Evolutionary conservation across 2,888 invertebrate species (phyloP).

Genomic region (Drosophila aldrichi): DNA sequence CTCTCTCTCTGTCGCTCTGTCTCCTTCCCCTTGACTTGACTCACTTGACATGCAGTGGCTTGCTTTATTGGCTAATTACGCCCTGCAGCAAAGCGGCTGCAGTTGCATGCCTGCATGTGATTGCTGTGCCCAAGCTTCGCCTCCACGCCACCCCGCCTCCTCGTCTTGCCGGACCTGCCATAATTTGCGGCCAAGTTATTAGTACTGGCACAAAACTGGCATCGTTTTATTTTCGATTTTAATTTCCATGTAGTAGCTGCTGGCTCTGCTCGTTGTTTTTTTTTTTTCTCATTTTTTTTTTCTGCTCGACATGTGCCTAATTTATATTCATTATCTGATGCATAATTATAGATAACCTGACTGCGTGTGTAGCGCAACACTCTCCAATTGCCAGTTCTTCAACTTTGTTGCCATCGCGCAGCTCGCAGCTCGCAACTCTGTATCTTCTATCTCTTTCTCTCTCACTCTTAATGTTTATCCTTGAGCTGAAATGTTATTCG

Average conservation of each 20-base stretch:
- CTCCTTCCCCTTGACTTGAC: constrained; percentile 2
- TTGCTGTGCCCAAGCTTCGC: constrained; percentile 45
- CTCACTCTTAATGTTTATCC: constrained; percentile 34
- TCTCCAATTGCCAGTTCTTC: constrained; percentile 13
- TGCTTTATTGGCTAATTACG: constrained; percentile 79
- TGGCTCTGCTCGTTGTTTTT: constrained; percentile 50
- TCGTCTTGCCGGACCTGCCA: constrained; percentile 50
- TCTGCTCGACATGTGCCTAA: constrained; percentile 69
- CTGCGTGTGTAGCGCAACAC: constrained; percentile 28
- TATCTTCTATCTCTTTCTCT: not conserved
- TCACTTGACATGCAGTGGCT: constrained; percentile 30
- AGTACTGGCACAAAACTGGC: constrained; percentile 50
- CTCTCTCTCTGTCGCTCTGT: not conserved
- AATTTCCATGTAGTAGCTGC: constrained; percentile 60
- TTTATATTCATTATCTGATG: constrained; percentile 80
- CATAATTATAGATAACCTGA: constrained; percentile 71
- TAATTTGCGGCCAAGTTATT: constrained; percentile 73
- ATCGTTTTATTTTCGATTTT: constrained; percentile 71
- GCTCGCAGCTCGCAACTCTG: constrained; percentile 5
- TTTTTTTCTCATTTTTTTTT: constrained; percentile 31
- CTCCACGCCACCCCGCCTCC: not conserved
- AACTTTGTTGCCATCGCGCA: constrained; percentile 26
- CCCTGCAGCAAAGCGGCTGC: constrained; percentile 64
- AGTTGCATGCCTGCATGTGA: constrained; percentile 64
- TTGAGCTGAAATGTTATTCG: constrained; percentile 47